Evolutionary conservation across 2,113 vertebrate genomes (phyloP).

Genomic region (Tachysurus vachellii): DNA sequence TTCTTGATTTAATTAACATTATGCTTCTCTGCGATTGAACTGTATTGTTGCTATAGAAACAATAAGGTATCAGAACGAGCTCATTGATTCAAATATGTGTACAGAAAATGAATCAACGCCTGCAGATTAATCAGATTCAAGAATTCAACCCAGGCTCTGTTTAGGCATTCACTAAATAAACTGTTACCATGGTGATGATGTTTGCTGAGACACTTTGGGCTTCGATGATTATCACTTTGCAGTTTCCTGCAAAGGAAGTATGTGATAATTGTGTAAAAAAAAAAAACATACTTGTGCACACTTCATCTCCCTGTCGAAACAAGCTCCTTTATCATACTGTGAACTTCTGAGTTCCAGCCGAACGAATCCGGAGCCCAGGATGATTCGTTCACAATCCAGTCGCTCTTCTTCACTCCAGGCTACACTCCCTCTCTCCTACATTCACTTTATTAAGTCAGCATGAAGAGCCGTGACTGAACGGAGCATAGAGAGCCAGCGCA

Average conservation of each 20-base stretch:
- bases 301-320: conserved; percentile 7
- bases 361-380: conserved; percentile 36
- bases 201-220: background rate
- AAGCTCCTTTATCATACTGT: conserved; percentile 19
- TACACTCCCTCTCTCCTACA: conserved; percentile 15
- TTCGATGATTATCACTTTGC: background rate
- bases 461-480: conserved; percentile 41
- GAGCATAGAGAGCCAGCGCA: conserved; percentile 20
- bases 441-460: conserved; percentile 38
- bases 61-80: background rate
- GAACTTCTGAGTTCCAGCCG: conserved; percentile 26
- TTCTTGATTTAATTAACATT: background rate
- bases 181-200: too few species aligned
- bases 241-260: background rate
- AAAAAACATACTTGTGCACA: background rate
- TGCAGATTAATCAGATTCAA: background rate
- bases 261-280: background rate
- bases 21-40: background rate
- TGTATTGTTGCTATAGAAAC: background rate
- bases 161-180: background rate
- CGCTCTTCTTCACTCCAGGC: conserved; percentile 28
- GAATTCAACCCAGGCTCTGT: background rate
- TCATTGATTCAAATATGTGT: too few species aligned
- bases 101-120: too few species aligned
- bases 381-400: conserved; percentile 50